A percentile compares a stretch with the other conserved stretches of the same genome.
phyloP scores from a whole-genome alignment of 2,113 vertebrate genomes.

The Microcebus lehilahytsara region DNA sequence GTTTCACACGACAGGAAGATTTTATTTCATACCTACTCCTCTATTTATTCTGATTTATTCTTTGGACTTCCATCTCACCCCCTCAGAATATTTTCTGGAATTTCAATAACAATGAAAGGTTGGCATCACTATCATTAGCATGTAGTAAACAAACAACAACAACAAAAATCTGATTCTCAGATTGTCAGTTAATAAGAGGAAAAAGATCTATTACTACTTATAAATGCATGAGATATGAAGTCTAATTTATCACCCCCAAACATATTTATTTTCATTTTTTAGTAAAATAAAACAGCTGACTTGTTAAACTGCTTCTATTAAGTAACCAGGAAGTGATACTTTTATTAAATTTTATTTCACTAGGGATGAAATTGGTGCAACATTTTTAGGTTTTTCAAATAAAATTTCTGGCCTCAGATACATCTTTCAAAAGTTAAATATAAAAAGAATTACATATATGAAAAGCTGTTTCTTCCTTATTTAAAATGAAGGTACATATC shows the following conservation, averaged over 20 bases:
- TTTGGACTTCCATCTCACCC: neutral
- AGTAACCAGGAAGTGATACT: neutral
- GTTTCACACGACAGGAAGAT: neutral
- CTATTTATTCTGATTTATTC: neutral
- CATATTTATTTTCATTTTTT: conserved; percentile 25
- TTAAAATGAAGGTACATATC: neutral
- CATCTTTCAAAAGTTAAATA: conserved; percentile 2
- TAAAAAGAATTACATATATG: neutral
- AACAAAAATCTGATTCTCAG: neutral
- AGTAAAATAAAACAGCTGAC: neutral
- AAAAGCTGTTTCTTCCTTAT: neutral
- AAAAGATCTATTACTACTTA: neutral
- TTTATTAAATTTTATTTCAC: conserved; percentile 23
- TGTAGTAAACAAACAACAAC: conserved; percentile 2
- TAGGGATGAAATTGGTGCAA: neutral
- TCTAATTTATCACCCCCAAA: neutral
- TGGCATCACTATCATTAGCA: neutral
- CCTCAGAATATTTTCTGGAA: neutral
- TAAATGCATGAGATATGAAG: neutral
- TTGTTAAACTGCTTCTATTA: conserved; percentile 11
- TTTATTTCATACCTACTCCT: neutral
- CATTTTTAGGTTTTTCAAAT: conserved; percentile 27
- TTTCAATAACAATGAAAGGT: neutral
- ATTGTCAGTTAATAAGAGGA: neutral
- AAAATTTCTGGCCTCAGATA: neutral